A percentile compares a stretch with the other conserved stretches of the same genome.
Conservation (phyloP, 2,113 vertebrate species). For the Emydocephalus ijimae region DNA sequence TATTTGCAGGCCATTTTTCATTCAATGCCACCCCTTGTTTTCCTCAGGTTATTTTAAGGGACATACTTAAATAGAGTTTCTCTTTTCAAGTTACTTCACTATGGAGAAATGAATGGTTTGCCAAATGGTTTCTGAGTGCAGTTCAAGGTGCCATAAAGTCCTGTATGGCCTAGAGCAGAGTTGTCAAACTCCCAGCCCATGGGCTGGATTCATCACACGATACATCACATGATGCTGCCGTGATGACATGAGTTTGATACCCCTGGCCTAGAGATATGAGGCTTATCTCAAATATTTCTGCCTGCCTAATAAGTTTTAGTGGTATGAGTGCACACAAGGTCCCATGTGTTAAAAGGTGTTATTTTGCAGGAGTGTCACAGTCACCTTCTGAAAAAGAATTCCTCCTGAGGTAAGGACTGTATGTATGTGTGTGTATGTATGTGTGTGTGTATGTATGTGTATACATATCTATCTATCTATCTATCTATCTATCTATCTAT, state of each 20-base stretch:
- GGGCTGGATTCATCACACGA: no score
- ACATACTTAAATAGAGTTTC: neutral
- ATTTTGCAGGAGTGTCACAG: neutral
- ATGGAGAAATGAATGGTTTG: neutral
- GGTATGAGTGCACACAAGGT: neutral
- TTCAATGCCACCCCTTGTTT: neutral
- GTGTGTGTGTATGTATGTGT: no score
- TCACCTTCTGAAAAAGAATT: neutral
- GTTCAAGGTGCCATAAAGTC: neutral
- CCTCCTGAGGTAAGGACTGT: neutral
- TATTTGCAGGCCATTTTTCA: neutral
- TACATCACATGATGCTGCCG: no score
- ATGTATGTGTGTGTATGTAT: neutral
- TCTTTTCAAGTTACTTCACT: neutral
- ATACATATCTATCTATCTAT: no score
- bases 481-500: no score
- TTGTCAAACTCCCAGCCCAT: no score
- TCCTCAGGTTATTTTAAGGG: neutral
- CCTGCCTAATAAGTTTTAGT: neutral
- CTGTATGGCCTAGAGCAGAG: neutral
- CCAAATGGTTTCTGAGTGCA: neutral
- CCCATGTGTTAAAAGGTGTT: neutral
- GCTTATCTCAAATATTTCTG: neutral
- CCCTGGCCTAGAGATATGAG: neutral
- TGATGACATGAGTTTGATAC: no score